Evolutionary conservation across 2,797 vertebrate species (phyloP), one percentile per base, ranked within the genome.

Genomic region (Anableps anableps): DNA sequence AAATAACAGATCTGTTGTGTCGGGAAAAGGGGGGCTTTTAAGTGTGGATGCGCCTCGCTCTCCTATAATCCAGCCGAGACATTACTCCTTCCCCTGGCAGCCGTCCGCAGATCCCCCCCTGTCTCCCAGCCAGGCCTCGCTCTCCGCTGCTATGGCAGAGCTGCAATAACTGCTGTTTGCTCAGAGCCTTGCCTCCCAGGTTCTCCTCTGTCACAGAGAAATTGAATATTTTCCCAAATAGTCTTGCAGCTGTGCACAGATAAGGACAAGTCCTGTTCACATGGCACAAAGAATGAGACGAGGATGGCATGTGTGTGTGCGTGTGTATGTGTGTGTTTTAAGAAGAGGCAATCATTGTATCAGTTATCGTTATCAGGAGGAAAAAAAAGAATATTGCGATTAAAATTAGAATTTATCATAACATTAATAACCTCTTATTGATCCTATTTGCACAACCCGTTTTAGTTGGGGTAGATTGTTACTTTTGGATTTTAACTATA

Each of bases 41-140:
- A 95, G 91, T 85, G 90, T 94, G 93, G 90, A 95, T 90, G 95
- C 93, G 92, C 93, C 85, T 87, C 84, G 76, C 92, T 93, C 93
- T 92, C 87, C 88, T 95, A 90, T 95, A 96, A 96, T 94, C 95
- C 95, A 94, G 93, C 90, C 89, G 94, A 95, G 94, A 95, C 95
- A 91, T 92, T 89, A 89, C 94, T 95, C 83, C 93, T 91, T 95
- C 93, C 94, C 94, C 92, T 93, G 95, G 95, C 95, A 95, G 95
- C 94, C 93, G 91, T 93, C 93, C 88, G 94, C 91, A 94, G 92
- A 95, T 93, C 88, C 90, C 91, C 71, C 91, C 85, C 89, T 91
- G 91, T 90, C 90, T 86, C 91, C 81, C 92, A 89, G 90, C 88
- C 86, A 91, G 92, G 89, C 92, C 93, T 88, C 75, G 89, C 91